A percentile compares a stretch with the other conserved stretches of the same genome.
Conservation (phyloP, 2,113 vertebrate genomes). For the Syngnathoides biaculeatus region DNA sequence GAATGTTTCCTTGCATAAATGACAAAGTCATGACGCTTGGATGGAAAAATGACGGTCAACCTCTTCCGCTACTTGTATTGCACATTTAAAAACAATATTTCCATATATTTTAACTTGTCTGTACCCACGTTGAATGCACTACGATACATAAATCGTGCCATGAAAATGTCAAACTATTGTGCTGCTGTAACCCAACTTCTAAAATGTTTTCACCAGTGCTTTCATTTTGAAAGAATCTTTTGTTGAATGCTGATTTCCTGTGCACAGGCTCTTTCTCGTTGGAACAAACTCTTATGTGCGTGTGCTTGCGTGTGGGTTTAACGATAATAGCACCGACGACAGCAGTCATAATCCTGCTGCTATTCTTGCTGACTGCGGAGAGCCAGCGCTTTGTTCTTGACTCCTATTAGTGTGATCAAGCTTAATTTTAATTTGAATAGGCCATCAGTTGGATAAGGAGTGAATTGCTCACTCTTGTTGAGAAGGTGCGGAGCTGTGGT, state of each 20-base stretch:
- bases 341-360: slow-evolving; percentile 58
- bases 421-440: slow-evolving; percentile 71
- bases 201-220: background rate
- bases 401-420: slow-evolving; percentile 66
- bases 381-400: slow-evolving; percentile 65
- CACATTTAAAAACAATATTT: slow-evolving; percentile 27
- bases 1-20: slow-evolving; percentile 50
- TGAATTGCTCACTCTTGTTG: slow-evolving; percentile 5
- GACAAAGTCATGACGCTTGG: slow-evolving; percentile 46
- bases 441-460: slow-evolving; percentile 56
- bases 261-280: background rate
- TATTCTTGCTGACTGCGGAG: slow-evolving; percentile 62
- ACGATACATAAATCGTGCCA: too few species aligned
- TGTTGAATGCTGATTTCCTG: background rate
- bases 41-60: slow-evolving; percentile 34
- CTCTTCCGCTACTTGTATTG: slow-evolving; percentile 13
- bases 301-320: slow-evolving; percentile 38
- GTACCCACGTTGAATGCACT: too few species aligned
- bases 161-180: background rate
- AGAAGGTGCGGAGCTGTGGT: background rate
- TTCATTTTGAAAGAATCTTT: background rate
- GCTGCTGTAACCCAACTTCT: background rate
- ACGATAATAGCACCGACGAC: slow-evolving; percentile 61
- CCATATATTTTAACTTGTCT: background rate
- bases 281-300: slow-evolving; percentile 30